phyloP scores from a whole-genome alignment of 2,888 invertebrate species.

The Cyaniris semiargus region DNA sequence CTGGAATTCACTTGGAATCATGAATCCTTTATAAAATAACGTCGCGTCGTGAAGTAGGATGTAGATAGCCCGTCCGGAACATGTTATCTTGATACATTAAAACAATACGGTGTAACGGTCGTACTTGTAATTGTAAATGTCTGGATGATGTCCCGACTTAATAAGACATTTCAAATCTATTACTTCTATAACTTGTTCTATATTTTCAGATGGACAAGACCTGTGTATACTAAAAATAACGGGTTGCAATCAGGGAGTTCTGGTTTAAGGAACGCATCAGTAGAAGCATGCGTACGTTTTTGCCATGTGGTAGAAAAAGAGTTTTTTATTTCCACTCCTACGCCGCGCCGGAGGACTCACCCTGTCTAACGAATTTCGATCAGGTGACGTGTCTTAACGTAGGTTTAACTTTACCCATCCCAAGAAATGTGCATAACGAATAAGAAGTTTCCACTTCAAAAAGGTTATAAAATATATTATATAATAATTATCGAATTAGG shows the following conservation, averaged over 20 bases:
- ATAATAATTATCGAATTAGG: too few relatives aligned
- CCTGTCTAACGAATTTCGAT: too few relatives aligned
- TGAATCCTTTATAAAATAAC: constrained; percentile 40
- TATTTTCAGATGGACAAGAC: background rate
- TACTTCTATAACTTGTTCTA: background rate
- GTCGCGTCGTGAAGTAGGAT: constrained; percentile 27
- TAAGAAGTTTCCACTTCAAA: too few relatives aligned
- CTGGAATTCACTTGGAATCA: constrained; percentile 35
- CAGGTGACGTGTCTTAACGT: too few relatives aligned
- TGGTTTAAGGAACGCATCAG: background rate
- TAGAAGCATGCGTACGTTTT: too few relatives aligned
- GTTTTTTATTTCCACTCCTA: too few relatives aligned
- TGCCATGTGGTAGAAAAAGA: too few relatives aligned
- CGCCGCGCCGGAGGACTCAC: too few relatives aligned
- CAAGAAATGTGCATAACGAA: too few relatives aligned
- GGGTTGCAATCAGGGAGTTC: background rate
- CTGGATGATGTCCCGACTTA: constrained; percentile 21
- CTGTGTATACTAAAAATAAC: too few relatives aligned
- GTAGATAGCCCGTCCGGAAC: constrained; percentile 19
- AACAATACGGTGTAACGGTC: constrained; percentile 26
- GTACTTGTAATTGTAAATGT: constrained; percentile 26
- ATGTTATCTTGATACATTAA: constrained; percentile 28
- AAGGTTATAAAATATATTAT: too few relatives aligned
- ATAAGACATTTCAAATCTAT: constrained; percentile 23
- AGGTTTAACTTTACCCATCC: too few relatives aligned